Evolutionary conservation across 2,797 vertebrate genomes (phyloP), one percentile per base, ranked within the genome.

Genomic region (Rhyacichthys aspro): DNA sequence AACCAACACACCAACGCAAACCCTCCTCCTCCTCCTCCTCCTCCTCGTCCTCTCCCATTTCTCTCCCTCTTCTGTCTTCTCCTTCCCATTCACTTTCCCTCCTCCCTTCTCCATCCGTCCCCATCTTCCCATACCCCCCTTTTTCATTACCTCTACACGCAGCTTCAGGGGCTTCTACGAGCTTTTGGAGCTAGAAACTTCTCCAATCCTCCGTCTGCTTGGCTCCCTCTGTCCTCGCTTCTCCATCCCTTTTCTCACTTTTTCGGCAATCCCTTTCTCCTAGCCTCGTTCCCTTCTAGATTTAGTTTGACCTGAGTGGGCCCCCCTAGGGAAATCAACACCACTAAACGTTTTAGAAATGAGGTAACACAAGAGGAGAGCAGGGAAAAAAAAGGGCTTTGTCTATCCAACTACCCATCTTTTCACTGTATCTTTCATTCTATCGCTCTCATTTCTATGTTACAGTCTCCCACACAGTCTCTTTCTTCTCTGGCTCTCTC

Each of bases 1-100:
- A 86, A 84, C 85, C 85, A 79, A 76, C 76, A 89, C 88, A 89
- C 89, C 86, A 82, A 89, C 86, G 86, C 89, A 87, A 79, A 86
- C 67, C 79, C 78, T 84, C 83, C 86, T 78, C 78, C 72, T 54
- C 69, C 74, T 65, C 72, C 67, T 65, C 71, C 67, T 66, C 70
- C 32, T 37, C 44, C 34, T 48, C 49, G 42, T 23, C 34, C 59
- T 67, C 63, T 61, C 38, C 67, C 50, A 62, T 44, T 53, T 58
- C 61, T 73, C 71, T 69, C 63, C 60, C 69, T 58, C 52, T 43
- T 43, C 67, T 64, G 43, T 18, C 78, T 65, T 70, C 67, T 46
- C 71, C 67, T 54, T 61, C 18, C 45, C 74, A 59, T 48, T 65
- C 9, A 9, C 45, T 53, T 54, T 14, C 66, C 48, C 66, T 63